Evolutionary conservation across 2,888 invertebrate species (phyloP), one percentile per base, ranked within the genome.

Genomic region (Dynastes maya): DNA sequence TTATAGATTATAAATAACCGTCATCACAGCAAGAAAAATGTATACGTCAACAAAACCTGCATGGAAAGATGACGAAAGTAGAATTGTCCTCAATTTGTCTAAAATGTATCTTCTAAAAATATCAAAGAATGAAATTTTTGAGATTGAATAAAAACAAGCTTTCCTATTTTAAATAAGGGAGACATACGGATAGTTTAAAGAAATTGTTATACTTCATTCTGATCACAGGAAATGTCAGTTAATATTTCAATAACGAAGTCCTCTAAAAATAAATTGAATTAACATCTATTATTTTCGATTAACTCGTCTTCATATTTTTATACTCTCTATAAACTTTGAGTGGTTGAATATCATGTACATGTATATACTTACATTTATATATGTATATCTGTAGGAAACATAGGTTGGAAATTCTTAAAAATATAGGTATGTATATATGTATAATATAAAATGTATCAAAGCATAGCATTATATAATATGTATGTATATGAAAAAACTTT

Each of bases 401-500:
- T 37, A 72, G 27, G 61, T 27, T 74, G 27, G 27, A 74, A 74
- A 74, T 55, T 63, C 72, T 74, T 74, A 74, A 61, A 72, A 74
- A 61, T 61, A 71, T 55, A 45, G 32, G 45, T 51, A 68, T 68
- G 29, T 68, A 68, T 67, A 22, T 55, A 70, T 55, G n/a, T 70
- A 70, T 70, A 70, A 32, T 70, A 74, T 74, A 74, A 74, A 74
- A 74, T 61, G 72, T 74, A 74, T 71, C 61, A 74, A 74, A 74
- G 72, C 72, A 74, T 74, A 74, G 72, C 72, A 61, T 74, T 61
- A 40, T 45, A 63, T 61, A 65, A 67, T 76, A 65, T 76, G 37
- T 63, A 75, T 45, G 45, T 75, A 75, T 77, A 77, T 77, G 68
- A 77, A 79, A 37, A 79, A 79, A 78, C 29, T 51, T 65, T 27